These are phyloP conservation scores for Thalassaphorura encarpata DNA, from an alignment of 1,140 invertebrate genomes.

Conservation along the genomic window DNA sequence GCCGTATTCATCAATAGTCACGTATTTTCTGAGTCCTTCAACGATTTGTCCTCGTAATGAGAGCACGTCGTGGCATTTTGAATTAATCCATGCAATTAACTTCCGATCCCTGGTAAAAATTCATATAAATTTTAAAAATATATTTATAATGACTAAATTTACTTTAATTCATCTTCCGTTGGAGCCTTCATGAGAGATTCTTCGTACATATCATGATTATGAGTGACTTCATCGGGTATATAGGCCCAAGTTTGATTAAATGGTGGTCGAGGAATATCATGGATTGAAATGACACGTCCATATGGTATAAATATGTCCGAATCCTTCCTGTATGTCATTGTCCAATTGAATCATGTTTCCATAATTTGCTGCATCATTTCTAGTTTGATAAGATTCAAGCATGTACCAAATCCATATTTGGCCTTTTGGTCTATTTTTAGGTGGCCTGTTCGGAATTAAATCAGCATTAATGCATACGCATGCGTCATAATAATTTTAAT, in stretches of 20 bases:
- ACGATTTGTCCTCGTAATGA: slow-evolving; percentile 33
- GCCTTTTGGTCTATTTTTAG: too few species aligned
- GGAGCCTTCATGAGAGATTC: too few species aligned
- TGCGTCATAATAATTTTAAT: too few species aligned
- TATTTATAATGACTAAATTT: not conserved
- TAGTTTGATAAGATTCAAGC: slow-evolving; percentile 25
- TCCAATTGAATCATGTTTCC: slow-evolving; percentile 84
- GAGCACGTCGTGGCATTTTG: slow-evolving; percentile 33
- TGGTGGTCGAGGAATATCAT: too few species aligned
- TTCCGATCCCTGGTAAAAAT: slow-evolving; percentile 23
- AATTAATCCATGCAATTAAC: slow-evolving; percentile 33
- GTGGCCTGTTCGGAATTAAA: too few species aligned
- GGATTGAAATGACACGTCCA: too few species aligned
- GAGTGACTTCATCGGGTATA: slow-evolving; percentile 7
- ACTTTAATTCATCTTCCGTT: not conserved
- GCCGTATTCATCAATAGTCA: slow-evolving; percentile 45
- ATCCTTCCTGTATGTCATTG: slow-evolving; percentile 80
- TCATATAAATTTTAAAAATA: not conserved
- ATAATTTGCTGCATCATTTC: too few species aligned
- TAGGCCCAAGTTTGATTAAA: too few species aligned
- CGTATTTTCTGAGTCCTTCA: slow-evolving; percentile 37
- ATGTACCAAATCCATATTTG: slow-evolving; percentile 27
- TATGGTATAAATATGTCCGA: slow-evolving; percentile 92
- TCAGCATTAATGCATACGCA: too few species aligned
- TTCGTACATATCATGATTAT: slow-evolving; percentile 19